Conservation (phyloP, 2,113 vertebrate genomes). For the Lophius piscatorius region DNA sequence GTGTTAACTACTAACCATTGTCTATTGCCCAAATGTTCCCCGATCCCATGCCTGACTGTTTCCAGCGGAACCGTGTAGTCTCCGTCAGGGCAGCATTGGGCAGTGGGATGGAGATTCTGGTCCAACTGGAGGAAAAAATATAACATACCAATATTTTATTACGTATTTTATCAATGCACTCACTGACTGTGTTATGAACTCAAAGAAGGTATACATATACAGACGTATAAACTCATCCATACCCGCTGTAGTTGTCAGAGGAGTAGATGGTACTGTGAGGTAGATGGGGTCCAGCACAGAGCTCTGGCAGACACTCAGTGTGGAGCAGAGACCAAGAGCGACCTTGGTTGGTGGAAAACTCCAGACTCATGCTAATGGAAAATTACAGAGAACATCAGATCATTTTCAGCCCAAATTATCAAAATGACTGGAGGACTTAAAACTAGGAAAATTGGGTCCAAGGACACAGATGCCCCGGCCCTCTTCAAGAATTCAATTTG, state of each 20-base stretch:
- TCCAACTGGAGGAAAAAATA: slow-evolving; percentile 86
- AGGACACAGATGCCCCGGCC: no score
- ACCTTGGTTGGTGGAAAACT: slow-evolving; percentile 96
- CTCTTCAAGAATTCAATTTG: no score
- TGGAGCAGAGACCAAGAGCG: slow-evolving; percentile 95
- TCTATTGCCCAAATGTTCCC: slow-evolving; percentile 98
- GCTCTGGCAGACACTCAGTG: slow-evolving; percentile 92
- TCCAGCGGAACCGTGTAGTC: slow-evolving; percentile 93
- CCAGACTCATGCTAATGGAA: slow-evolving; percentile 86
- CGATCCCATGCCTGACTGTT: slow-evolving; percentile 86
- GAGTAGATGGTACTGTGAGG: slow-evolving; percentile 96
- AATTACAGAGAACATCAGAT: background rate
- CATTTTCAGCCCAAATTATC: slow-evolving; percentile 9
- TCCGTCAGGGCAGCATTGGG: slow-evolving; percentile 92
- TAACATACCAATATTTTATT: background rate
- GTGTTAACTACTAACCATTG: slow-evolving; percentile 84
- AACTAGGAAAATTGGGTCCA: no score
- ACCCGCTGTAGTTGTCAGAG: slow-evolving; percentile 98
- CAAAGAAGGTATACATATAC: background rate
- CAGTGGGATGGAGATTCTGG: slow-evolving; percentile 92
- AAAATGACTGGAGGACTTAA: no score
- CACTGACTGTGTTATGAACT: background rate
- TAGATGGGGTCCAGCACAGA: slow-evolving; percentile 91
- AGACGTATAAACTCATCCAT: slow-evolving; percentile 23
- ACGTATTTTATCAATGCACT: background rate